These are phyloP conservation scores for Lucinisca nassula DNA, from an alignment of 2,888 invertebrate species.

Conservation along the genomic window DNA sequence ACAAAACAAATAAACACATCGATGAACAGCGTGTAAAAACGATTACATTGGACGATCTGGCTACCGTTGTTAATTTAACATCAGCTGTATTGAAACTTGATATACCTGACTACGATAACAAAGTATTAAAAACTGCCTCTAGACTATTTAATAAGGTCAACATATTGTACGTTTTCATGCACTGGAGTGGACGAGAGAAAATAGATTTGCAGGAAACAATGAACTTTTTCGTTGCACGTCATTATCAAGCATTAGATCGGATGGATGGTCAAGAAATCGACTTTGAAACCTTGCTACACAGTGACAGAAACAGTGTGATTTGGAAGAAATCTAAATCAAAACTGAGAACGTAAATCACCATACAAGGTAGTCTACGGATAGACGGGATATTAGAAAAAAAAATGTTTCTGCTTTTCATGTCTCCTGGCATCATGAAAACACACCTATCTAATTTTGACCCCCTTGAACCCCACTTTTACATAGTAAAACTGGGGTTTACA, in stretches of 20 bases:
- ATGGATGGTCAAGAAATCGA: background rate
- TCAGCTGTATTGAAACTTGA: constrained; percentile 68
- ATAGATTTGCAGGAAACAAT: background rate
- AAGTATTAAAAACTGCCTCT: constrained; percentile 34
- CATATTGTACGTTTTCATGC: constrained; percentile 66
- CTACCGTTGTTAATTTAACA: constrained; percentile 35
- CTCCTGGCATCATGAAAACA: too few species aligned
- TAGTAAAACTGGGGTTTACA: too few species aligned
- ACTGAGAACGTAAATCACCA: too few species aligned
- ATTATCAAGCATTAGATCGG: background rate
- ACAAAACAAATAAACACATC: background rate
- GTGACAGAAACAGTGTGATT: background rate
- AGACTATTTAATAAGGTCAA: constrained; percentile 53
- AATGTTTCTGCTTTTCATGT: too few species aligned
- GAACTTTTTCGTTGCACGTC: background rate
- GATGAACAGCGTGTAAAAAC: constrained; percentile 39
- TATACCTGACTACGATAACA: constrained; percentile 42
- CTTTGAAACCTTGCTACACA: background rate
- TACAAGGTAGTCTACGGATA: too few species aligned
- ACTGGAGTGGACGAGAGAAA: constrained; percentile 42
- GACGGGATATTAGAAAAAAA: too few species aligned
- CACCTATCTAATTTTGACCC: too few species aligned
- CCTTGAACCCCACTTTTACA: too few species aligned
- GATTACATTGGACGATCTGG: constrained; percentile 60
- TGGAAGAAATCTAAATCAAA: too few species aligned